Base-by-base conservation (phyloP, 2,888 invertebrate genomes). In the Eustalomyia histrio region DNA sequence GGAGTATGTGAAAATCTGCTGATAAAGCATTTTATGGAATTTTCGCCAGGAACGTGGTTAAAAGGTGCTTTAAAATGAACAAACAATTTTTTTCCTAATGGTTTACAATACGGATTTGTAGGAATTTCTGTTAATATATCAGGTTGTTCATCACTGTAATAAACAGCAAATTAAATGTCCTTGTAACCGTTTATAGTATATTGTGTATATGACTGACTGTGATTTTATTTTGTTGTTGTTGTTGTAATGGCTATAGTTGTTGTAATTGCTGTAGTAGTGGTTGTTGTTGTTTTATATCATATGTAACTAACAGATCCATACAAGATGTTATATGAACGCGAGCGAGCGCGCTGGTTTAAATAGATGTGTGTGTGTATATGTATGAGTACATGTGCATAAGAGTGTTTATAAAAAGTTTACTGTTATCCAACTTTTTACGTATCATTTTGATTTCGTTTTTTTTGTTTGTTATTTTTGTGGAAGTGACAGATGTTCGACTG, bases 401-500 rank as follows among this genome's bases (percentile, higher is more conserved):
- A 33, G 35, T 61, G 60, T 21, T 53, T 63, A 53, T 29, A 43
- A 33, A 60, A 57, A 12, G 50, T 76, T 58, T 73, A 68, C 50
- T 68, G 68, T 79, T 68, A 68, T 73, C 65, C 61, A 68, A 63
- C 43, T 64, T 73, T 79, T 58, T 68, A 63, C 60, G 39, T 65
- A 14, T 29, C 33, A 47, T 58, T 65, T 65, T 60, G 33, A 29
- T 67, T 33, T 60, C 47, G 43, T 68, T 58, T 64, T 63, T 39
- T 64, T 65, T 39, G 67, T 61, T 35, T 58, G 12, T 68, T 58
- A 0, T 35, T 58, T 35, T 60, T 58, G 12, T 69, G 35, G 33
- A 52, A 50, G 68, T 67, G 64, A 76, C 76, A 76, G 76, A 76
- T 76, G 76, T 76, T 76, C 29, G 76, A 57, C 69, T 69, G 63